phyloP scores from a whole-genome alignment of 2,113 vertebrate genomes.

The Pagrus major region DNA sequence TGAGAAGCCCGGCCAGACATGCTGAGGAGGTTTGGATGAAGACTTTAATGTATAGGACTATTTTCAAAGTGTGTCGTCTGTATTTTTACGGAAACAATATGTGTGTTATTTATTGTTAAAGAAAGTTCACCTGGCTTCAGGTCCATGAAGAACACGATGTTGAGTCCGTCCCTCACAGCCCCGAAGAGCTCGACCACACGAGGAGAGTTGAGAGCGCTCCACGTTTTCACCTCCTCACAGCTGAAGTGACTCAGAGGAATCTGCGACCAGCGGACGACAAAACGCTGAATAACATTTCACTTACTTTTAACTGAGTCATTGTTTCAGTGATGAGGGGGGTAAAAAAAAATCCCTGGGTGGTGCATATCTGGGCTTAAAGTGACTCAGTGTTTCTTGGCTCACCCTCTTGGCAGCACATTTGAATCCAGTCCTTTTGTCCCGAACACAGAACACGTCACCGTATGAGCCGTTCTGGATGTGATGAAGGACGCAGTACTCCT shows the following conservation, averaged over 20 bases:
- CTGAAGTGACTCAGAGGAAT: constrained; percentile 89
- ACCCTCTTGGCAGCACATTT: constrained; percentile 96
- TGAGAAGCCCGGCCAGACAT: constrained; percentile 84
- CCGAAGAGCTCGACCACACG: constrained; percentile 93
- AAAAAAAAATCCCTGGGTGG: background rate
- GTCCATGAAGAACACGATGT: constrained; percentile 95
- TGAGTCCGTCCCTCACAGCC: constrained; percentile 91
- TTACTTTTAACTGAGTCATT: background rate
- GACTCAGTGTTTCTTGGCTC: constrained; percentile 28
- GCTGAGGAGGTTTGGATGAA: constrained; percentile 4
- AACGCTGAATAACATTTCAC: background rate
- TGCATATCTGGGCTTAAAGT: constrained; percentile 6
- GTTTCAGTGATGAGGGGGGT: background rate
- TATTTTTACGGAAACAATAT: no score
- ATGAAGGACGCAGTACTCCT: constrained; percentile 87
- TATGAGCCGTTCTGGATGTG: constrained; percentile 93
- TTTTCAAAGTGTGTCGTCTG: no score
- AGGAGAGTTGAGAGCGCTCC: constrained; percentile 87
- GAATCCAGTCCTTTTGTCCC: constrained; percentile 90
- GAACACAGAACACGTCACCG: constrained; percentile 92
- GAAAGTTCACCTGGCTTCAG: constrained; percentile 89
- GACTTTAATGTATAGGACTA: background rate
- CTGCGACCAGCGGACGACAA: constrained; percentile 70
- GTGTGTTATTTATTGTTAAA: background rate
- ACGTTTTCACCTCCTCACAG: constrained; percentile 90